Conservation (phyloP, 1,140 invertebrate genomes). For the Cherax destructor region DNA sequence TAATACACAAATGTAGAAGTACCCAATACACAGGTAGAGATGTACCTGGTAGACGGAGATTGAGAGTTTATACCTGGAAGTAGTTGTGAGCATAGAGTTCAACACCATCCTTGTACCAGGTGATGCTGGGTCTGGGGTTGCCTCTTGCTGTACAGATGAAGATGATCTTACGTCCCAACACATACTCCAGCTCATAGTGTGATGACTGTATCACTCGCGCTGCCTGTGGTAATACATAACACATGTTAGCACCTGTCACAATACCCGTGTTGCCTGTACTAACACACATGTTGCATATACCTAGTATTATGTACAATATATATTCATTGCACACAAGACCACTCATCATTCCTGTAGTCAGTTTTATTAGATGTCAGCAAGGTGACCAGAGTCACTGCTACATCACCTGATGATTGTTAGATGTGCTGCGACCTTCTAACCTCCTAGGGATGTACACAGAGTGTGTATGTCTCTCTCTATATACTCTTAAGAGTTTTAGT, state of each 20-base stretch:
- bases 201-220: slow-evolving; percentile 92
- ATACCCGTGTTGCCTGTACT: too few species aligned
- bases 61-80: slow-evolving; percentile 81
- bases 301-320: not conserved
- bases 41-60: not conserved
- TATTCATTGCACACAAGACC: not conserved
- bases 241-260: not conserved
- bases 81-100: slow-evolving; percentile 92
- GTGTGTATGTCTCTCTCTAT: too few species aligned
- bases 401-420: too few species aligned
- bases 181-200: slow-evolving; percentile 95
- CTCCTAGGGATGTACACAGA: too few species aligned
- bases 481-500: too few species aligned
- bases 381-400: too few species aligned
- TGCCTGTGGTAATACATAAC: slow-evolving; percentile 80
- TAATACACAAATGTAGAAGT: too few species aligned
- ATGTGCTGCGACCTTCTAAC: too few species aligned
- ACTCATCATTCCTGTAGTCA: too few species aligned
- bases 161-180: slow-evolving; percentile 92
- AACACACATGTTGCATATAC: too few species aligned
- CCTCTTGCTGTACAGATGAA: slow-evolving; percentile 93
- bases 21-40: not conserved
- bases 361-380: too few species aligned
- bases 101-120: slow-evolving; percentile 94
- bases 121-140: slow-evolving; percentile 88